These are phyloP conservation scores for Volucella inflata DNA, from an alignment of 2,888 invertebrate species.

Conservation along the genomic window DNA sequence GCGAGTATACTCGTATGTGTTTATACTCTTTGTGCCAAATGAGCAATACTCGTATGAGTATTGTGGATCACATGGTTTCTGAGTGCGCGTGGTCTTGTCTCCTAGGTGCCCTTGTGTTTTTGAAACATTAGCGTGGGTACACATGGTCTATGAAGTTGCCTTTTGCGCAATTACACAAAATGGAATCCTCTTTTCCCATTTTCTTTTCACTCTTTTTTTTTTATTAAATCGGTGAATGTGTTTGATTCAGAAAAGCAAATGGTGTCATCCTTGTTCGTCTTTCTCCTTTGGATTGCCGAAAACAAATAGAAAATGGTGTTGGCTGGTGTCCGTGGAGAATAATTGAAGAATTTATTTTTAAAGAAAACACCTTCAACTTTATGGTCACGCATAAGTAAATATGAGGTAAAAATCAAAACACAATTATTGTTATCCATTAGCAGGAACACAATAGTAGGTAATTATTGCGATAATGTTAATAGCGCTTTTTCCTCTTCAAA, in stretches of 20 bases:
- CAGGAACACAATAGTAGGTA: too few species aligned
- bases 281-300: background rate
- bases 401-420: too few species aligned
- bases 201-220: background rate
- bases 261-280: constrained; percentile 53
- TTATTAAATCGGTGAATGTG: background rate
- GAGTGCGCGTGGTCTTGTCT: constrained; percentile 57
- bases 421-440: too few species aligned
- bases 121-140: background rate
- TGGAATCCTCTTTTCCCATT: constrained; percentile 25
- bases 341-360: too few species aligned
- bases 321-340: too few species aligned
- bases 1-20: background rate
- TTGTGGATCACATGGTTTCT: constrained; percentile 61
- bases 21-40: background rate
- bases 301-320: too few species aligned
- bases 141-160: constrained; percentile 12
- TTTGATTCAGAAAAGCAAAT: constrained; percentile 57
- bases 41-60: background rate
- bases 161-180: constrained; percentile 59
- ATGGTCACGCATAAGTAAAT: too few species aligned
- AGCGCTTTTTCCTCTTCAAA: too few species aligned
- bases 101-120: constrained; percentile 15
- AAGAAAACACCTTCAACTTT: too few species aligned
- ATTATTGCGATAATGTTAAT: too few species aligned